Evolutionary conservation across 2,888 invertebrate species (phyloP), one percentile per base, ranked within the genome.

Genomic region (Latrodectus elegans): DNA sequence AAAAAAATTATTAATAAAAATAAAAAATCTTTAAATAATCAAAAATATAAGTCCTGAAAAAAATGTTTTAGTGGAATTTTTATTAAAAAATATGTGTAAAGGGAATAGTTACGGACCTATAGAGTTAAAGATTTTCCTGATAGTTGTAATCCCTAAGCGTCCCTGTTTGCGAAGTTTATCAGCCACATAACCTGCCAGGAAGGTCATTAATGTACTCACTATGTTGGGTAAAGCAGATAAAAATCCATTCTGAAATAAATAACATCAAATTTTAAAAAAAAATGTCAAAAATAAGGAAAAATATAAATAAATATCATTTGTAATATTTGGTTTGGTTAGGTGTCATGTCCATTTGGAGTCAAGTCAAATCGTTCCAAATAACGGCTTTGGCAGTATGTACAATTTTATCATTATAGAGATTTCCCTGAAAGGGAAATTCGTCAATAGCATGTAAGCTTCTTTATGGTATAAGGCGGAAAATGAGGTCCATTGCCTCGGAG

Each of bases 121-220:
- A 4, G 73, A 73, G 52, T 73, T 73, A 52, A 73, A 51, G 12
- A 73, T 17, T 73, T 73, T 73, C n/a, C 73, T 12, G 15, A 73
- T 73, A 17, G 52, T 73, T 6, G 73, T 73, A 52, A 52, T 73
- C 12, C 22, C 53, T 2, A 73, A 53, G 2, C 52, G 26, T 15
- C 52, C 52, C 17, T 53, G 49, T 17, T 51, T 8, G 17, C 73
- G 51, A 0, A 73, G 15, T 73, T 73, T 73, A 53, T 73, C 73
- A n/a, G 73, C 73, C 8, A 49, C 52, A n/a, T 51, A 8, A 52
- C 73, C 51, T 1, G 73, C 15, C 15, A 73, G 0, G 51, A 73
- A 51, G 52, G 73, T 22, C 11, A 51, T 53, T 12, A 73, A 3
- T 4, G 73, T n/a, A n/a, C 15, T 15, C 52, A 73, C 52, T n/a